Evolutionary conservation across 2,888 invertebrate genomes (phyloP).

Genomic region (Herminia tarsipennalis): DNA sequence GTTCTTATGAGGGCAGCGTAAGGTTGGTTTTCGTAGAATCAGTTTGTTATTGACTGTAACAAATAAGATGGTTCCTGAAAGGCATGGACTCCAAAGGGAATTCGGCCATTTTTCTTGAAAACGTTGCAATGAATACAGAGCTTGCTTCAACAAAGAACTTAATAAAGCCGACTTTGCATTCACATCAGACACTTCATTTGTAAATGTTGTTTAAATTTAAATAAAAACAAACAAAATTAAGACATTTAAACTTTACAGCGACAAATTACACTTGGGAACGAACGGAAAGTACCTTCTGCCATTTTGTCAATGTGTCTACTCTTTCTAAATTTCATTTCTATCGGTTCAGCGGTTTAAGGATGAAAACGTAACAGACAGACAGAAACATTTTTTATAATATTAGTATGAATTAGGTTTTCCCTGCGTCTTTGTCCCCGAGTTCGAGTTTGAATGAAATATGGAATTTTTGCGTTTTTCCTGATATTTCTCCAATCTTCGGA

Average conservation of each 20-base stretch:
- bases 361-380: too few relatives aligned
- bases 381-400: too few relatives aligned
- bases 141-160: slow-evolving; percentile 48
- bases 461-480: too few relatives aligned
- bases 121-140: slow-evolving; percentile 65
- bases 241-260: not conserved
- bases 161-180: slow-evolving; percentile 41
- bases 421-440: too few relatives aligned
- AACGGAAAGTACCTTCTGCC: too few relatives aligned
- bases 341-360: too few relatives aligned
- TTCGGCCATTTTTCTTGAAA: slow-evolving; percentile 68
- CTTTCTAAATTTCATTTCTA: too few relatives aligned
- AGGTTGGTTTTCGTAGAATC: slow-evolving; percentile 20
- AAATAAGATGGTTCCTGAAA: slow-evolving; percentile 45
- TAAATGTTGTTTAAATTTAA: slow-evolving; percentile 19
- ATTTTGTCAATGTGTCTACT: too few relatives aligned
- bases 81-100: slow-evolving; percentile 59
- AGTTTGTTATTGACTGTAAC: slow-evolving; percentile 9
- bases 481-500: too few relatives aligned
- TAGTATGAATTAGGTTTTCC: too few relatives aligned
- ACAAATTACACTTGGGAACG: too few relatives aligned
- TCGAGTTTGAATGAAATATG: too few relatives aligned
- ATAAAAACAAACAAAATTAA: not conserved
- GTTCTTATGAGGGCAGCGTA: slow-evolving; percentile 11
- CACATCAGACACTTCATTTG: slow-evolving; percentile 28